phyloP scores from a whole-genome alignment of 2,888 invertebrate genomes.

The Chloroclysta siterata region DNA sequence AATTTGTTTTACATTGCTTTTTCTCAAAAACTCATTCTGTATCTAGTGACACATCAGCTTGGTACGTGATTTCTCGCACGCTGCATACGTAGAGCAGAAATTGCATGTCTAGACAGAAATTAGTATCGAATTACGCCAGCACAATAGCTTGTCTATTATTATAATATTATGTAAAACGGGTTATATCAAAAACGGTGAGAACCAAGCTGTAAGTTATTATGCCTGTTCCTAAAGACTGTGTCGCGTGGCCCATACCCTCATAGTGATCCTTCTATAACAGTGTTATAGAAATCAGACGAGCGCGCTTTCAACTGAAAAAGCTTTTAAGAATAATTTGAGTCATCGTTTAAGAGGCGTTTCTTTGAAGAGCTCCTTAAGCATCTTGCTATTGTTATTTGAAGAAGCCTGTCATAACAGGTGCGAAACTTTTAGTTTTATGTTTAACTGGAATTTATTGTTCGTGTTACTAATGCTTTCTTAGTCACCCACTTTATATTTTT shows the following conservation, averaged over 20 bases:
- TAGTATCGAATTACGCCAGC: too few relatives aligned
- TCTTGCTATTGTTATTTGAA: constrained; percentile 3
- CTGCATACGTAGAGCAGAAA: neutral
- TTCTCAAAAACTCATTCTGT: too few relatives aligned
- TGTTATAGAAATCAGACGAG: neutral
- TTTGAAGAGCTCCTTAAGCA: constrained; percentile 1
- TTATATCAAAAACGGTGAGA: too few relatives aligned
- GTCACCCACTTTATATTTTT: neutral
- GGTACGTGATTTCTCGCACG: neutral
- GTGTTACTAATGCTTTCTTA: neutral
- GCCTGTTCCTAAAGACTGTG: too few relatives aligned
- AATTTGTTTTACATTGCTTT: too few relatives aligned
- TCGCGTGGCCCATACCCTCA: too few relatives aligned
- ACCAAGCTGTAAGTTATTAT: too few relatives aligned
- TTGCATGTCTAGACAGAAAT: neutral
- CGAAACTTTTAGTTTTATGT: neutral
- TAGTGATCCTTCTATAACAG: too few relatives aligned
- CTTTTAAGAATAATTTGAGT: constrained; percentile 20
- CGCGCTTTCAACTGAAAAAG: neutral
- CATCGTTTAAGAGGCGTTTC: constrained; percentile 17
- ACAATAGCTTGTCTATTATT: too few relatives aligned
- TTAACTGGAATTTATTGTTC: neutral
- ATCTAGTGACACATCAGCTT: neutral
- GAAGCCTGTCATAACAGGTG: constrained; percentile 24
- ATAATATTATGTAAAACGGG: too few relatives aligned